Percentiles rank a stretch among this genome's conserved stretches.
phyloP scores from a whole-genome alignment of 2,797 vertebrate species.

The Tachyglossus aculeatus region DNA sequence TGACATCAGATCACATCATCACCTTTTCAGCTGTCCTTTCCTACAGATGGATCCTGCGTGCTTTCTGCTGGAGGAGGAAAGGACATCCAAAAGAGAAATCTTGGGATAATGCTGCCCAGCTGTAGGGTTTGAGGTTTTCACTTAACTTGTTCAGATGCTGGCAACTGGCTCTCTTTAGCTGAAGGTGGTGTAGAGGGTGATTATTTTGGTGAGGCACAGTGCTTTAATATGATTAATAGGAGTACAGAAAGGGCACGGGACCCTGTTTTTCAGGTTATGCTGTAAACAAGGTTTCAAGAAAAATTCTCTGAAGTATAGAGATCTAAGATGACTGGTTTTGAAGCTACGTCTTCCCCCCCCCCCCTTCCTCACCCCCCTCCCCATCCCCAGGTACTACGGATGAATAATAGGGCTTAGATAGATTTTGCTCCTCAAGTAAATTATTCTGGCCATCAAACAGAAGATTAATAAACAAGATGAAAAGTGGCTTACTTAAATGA shows the following conservation, averaged over 20 bases:
- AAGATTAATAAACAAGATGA: slow-evolving; percentile 67
- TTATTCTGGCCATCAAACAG: slow-evolving; percentile 66
- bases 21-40: too few species aligned
- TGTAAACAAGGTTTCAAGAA: slow-evolving; percentile 75
- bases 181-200: slow-evolving; percentile 27
- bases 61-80: too few species aligned
- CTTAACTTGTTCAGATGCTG: slow-evolving; percentile 59
- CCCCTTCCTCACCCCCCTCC: too few species aligned
- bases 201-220: slow-evolving; percentile 53
- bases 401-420: slow-evolving; percentile 70
- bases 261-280: slow-evolving; percentile 64
- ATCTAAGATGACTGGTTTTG: slow-evolving; percentile 69
- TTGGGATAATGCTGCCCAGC: too few species aligned
- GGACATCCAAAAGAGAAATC: too few species aligned
- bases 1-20: too few species aligned
- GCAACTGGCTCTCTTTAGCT: slow-evolving; percentile 45
- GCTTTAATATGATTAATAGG: slow-evolving; percentile 67
- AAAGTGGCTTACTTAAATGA: slow-evolving; percentile 63
- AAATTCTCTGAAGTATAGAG: slow-evolving; percentile 75
- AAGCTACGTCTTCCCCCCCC: slow-evolving; percentile 17
- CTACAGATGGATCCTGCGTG: too few species aligned
- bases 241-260: slow-evolving; percentile 66
- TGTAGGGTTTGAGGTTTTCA: slow-evolving; percentile 46
- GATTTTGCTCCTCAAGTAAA: slow-evolving; percentile 69
- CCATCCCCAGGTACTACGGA: slow-evolving; percentile 64